A percentile compares a stretch with the other conserved stretches of the same genome.
Conservation (phyloP, 1,140 invertebrate genomes). For the Aphidius gifuensis region DNA sequence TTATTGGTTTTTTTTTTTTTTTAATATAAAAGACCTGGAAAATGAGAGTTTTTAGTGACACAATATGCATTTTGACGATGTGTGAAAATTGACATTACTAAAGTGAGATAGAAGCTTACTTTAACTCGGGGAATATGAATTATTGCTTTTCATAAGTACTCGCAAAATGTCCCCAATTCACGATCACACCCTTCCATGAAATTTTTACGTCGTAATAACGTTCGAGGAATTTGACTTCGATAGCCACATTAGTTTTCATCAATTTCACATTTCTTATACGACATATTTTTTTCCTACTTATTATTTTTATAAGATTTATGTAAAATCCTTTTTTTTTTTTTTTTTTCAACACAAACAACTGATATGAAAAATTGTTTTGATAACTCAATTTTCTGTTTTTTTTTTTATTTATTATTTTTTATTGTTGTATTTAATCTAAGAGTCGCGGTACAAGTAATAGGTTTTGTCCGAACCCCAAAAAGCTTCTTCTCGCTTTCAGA, state of each 20-base stretch:
- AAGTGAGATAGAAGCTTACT: too few relatives aligned
- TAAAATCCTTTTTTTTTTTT: too few relatives aligned
- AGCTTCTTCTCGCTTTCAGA: constrained; percentile 28
- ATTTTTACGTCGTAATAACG: constrained; percentile 16
- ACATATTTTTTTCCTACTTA: constrained; percentile 37
- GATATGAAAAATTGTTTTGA: too few relatives aligned
- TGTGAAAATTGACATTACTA: too few relatives aligned
- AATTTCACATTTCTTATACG: constrained; percentile 25
- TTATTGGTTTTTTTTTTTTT: neutral
- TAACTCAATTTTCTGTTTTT: constrained; percentile 30
- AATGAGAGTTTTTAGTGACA: too few relatives aligned
- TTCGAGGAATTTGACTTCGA: constrained; percentile 15
- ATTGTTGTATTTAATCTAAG: constrained; percentile 7
- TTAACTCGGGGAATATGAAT: constrained; percentile 29
- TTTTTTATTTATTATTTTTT: constrained; percentile 36
- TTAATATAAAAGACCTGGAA: too few relatives aligned
- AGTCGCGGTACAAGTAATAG: constrained; percentile 34
- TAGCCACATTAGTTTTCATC: neutral
- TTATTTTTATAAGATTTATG: constrained; percentile 30
- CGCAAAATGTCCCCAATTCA: too few relatives aligned
- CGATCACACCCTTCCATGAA: too few relatives aligned
- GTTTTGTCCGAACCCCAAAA: constrained; percentile 38
- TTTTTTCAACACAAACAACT: too few relatives aligned
- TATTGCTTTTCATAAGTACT: constrained; percentile 41
- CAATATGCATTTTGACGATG: too few relatives aligned